Base-by-base conservation (phyloP, 2,888 invertebrate genomes). In the Neoitamus cyanurus region DNA sequence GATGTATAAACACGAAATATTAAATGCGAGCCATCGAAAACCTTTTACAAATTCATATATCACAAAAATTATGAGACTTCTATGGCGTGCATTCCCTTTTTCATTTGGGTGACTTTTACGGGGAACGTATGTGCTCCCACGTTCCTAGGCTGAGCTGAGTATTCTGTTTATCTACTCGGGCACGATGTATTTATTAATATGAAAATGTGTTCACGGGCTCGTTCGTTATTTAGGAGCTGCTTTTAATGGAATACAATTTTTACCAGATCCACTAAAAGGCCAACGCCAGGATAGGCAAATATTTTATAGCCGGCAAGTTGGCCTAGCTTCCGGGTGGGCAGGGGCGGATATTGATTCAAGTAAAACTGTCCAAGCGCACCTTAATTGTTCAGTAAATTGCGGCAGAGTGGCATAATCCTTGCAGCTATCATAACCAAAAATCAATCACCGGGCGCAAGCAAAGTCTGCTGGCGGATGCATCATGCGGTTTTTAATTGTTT, bases 31-130 rank as follows among this genome's bases (percentile, higher is more conserved):
- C 80, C 80, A 80, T 80, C 80, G 34, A 80, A 80, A 68, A 80
- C 68, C 80, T 80, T 80, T 80, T 80, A 80, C 58, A 58, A 80
- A 80, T 80, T 80, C 80, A 80, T 80, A 80, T 80, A 80, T 80
- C 80, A 58, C 58, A 58, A 80, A 68, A 80, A 68, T 58, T 80
- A 80, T 80, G 80, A 68, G 80, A 68, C 48, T 80, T 48, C 80
- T 37, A 48, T 68, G 80, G 34, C 80, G 25, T 80, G 80, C 68
- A 80, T 68, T 80, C 36, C 80, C 68, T 68, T 68, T 80, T 80
- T 80, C 36, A 80, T 80, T 80, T 80, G 3, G 20, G 36, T 30
- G 15, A 48, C 58, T 58, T 80, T 68, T 20, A 68, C 80, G 34
- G 36, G 7, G 34, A 80, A 34, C 68, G 25, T 58, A 68, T 48